These are phyloP conservation scores for Ridgeia piscesae DNA, from an alignment of 1,140 invertebrate genomes.

Conservation along the genomic window DNA sequence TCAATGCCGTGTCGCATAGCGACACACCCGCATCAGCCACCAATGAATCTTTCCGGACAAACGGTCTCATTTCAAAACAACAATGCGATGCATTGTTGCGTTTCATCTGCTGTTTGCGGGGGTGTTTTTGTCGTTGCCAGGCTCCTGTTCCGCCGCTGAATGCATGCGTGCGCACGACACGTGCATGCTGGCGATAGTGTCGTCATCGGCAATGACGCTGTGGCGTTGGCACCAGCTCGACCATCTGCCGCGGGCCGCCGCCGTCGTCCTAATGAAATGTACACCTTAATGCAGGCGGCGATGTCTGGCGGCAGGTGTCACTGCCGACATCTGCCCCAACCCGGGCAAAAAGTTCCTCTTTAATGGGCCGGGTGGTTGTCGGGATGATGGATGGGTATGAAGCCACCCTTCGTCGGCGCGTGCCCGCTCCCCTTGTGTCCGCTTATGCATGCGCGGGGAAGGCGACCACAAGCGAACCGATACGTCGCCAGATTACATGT, in stretches of 20 bases:
- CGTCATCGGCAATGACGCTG: not conserved
- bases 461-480: not conserved
- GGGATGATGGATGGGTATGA: not conserved
- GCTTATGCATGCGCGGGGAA: not conserved
- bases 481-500: not conserved
- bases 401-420: not conserved
- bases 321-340: not conserved
- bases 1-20: not conserved
- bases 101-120: not conserved
- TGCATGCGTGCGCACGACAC: not conserved
- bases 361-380: not conserved
- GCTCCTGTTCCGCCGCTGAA: not conserved
- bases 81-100: not conserved
- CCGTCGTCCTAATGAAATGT: not conserved
- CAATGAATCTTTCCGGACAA: not conserved
- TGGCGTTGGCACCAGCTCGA: not conserved
- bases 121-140: not conserved
- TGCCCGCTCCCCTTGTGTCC: not conserved
- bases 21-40: not conserved
- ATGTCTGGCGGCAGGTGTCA: not conserved
- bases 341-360: not conserved
- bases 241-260: not conserved
- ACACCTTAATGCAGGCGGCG: not conserved
- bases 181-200: not conserved
- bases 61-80: not conserved